These are phyloP conservation scores for Paracentrotus lividus DNA, from an alignment of 53 echinoderm and acorn worm genomes.

Conservation along the genomic window DNA sequence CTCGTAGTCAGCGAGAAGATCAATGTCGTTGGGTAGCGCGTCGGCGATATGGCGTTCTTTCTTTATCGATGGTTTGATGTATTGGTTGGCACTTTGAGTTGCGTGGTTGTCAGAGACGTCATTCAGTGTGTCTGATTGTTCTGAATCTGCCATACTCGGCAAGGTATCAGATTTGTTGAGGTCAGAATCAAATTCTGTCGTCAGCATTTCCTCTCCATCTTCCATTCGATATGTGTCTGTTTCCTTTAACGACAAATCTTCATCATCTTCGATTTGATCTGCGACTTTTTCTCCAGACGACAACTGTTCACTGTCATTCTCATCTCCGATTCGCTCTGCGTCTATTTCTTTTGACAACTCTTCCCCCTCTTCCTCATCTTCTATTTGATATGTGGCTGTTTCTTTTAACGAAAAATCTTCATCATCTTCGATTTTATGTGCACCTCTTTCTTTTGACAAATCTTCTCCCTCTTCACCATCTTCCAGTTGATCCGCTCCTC, in stretches of 20 bases:
- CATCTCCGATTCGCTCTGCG: background rate
- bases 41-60: constrained; percentile 7
- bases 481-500: background rate
- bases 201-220: background rate
- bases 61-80: background rate
- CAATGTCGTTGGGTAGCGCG: background rate
- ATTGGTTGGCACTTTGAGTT: background rate
- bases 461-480: background rate
- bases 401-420: background rate
- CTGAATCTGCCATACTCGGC: constrained; percentile 4
- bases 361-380: background rate
- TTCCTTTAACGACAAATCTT: background rate
- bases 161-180: background rate
- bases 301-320: too few relatives aligned
- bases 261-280: background rate
- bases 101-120: background rate
- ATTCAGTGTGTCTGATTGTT: background rate
- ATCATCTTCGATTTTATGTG: background rate
- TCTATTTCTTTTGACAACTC: background rate
- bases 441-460: background rate
- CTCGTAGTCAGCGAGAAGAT: background rate
- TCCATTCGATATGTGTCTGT: background rate
- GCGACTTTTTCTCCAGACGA: background rate
- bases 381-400: background rate
- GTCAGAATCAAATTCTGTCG: background rate